Base-by-base conservation (phyloP, 2,888 invertebrate genomes). In the Phlogophora meticulosa region DNA sequence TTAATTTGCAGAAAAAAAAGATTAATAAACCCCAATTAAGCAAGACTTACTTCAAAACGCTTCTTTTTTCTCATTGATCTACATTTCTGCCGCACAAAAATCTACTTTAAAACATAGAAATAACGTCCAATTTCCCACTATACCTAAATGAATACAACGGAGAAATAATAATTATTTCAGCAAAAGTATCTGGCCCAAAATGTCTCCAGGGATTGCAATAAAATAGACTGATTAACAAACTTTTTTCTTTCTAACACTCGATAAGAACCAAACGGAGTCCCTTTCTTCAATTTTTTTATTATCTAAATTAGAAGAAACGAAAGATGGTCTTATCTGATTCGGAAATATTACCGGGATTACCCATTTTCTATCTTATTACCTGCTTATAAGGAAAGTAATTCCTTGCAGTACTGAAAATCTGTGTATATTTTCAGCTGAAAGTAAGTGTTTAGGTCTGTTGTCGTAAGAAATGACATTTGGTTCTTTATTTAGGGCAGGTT, bases 191-290 rank as follows among this genome's bases (percentile, higher is more conserved):
- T 51, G 46, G 28, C 32, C 24, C 20, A 24, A 40, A 71, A 55
- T 48, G 24, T 69, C 81, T 20, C 36, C 5, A 10, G 53, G 57
- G 81, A 63, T 48, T 59, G 64, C 51, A 72, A 58, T 79, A 68
- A 78, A 68, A 78, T 63, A 40, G 45, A 43, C 64, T 60, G 78
- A 80, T 77, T 70, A 81, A 56, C 68, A 71, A 73, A 81, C 52
- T 73, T 80, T 76, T 67, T 56, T 64, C 43, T 53, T 52, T 52
- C 40, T 42, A 65, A 63, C 81, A 71, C 70, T 58, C 56, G 75
- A 78, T 78, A 72, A 75, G 53, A 65, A 64, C 28, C 48, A 48
- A 65, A 46, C 48, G 38, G 42, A 46, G 57, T 22, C 24, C 24
- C 24, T 36, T 13, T 45, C 45, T 48, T 48, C 38, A 60, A 78